These are phyloP conservation scores for Calidris pugnax DNA, from an alignment of 2,113 vertebrate genomes.

Conservation along the genomic window DNA sequence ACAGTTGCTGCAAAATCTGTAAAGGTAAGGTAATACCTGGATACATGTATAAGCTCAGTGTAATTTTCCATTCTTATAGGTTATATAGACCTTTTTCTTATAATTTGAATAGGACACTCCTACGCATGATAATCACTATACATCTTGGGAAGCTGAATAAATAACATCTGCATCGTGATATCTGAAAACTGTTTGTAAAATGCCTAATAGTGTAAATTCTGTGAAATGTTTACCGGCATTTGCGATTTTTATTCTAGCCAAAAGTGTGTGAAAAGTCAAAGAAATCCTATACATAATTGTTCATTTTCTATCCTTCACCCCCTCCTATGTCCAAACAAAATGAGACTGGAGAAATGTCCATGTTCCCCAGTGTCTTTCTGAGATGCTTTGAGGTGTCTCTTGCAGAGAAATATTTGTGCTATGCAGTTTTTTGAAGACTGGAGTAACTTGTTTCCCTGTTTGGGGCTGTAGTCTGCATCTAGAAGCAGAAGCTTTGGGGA, in stretches of 20 bases:
- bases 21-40: conserved; percentile 81
- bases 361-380: background rate
- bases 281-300: background rate
- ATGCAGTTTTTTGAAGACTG: background rate
- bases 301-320: background rate
- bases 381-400: background rate
- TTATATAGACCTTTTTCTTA: background rate
- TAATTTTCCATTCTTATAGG: background rate
- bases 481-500: background rate
- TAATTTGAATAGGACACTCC: background rate
- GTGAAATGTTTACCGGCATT: background rate
- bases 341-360: background rate
- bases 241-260: background rate
- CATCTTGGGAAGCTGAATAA: background rate
- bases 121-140: background rate
- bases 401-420: background rate
- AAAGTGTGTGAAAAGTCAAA: background rate
- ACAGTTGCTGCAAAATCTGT: conserved; percentile 96
- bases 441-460: background rate
- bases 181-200: conserved; percentile 32
- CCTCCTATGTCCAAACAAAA: background rate
- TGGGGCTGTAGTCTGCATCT: background rate
- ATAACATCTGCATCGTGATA: background rate
- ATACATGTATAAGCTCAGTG: background rate
- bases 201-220: background rate